Conservation (phyloP, 2,797 vertebrate genomes). For the Silurus aristotelis region DNA sequence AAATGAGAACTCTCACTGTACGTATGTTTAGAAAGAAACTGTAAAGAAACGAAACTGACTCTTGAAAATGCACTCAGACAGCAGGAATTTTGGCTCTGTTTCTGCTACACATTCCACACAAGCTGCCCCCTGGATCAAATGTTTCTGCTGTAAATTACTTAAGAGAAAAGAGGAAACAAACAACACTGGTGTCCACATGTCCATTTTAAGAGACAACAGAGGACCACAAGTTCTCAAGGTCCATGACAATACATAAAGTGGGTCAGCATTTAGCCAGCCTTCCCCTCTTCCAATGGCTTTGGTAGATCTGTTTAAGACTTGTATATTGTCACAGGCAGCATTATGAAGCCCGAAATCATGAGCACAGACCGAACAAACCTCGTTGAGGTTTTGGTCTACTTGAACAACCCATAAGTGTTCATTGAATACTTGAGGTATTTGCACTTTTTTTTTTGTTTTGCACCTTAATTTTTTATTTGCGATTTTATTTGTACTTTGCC, state of each 20-base stretch:
- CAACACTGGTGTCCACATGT: not conserved
- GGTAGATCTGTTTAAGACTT: conserved; percentile 10
- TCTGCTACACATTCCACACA: conserved; percentile 35
- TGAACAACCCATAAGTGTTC: too few relatives aligned
- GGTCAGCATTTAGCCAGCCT: conserved; percentile 4
- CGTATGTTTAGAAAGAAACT: not conserved
- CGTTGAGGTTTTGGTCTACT: not conserved
- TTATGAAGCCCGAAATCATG: not conserved
- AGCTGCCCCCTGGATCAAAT: conserved; percentile 18
- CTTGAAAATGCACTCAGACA: too few relatives aligned
- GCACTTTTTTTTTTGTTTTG: not conserved
- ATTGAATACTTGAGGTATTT: not conserved
- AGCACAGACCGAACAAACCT: not conserved
- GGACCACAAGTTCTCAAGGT: not conserved
- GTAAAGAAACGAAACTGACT: not conserved
- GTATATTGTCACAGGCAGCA: not conserved
- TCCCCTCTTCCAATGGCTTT: conserved; percentile 1
- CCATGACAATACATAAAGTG: not conserved
- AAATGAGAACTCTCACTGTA: conserved; percentile 22
- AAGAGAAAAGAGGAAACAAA: not conserved
- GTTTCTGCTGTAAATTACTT: not conserved
- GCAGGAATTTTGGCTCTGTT: conserved; percentile 33
- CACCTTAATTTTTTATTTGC: not conserved
- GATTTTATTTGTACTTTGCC: not conserved
- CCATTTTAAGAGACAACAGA: conserved; percentile 13